Base-by-base conservation (phyloP, 2,113 vertebrate genomes). In the Emberiza fucata region DNA sequence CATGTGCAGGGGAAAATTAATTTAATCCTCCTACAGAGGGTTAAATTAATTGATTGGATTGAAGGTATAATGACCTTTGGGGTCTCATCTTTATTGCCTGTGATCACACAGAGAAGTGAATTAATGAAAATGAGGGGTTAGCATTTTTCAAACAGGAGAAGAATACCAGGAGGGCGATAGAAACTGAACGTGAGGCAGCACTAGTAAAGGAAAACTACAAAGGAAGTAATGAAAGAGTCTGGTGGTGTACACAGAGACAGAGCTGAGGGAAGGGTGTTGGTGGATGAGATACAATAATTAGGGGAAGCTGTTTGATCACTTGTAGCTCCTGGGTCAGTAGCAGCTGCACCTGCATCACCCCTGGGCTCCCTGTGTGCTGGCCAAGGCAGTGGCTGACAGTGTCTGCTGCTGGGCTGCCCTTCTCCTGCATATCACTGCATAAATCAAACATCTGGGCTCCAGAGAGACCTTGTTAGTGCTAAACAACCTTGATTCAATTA, bases 401-500 rank as follows among this genome's bases (percentile, higher is more conserved):
- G 51, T n/a, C 76, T 71, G 86, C 83, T 95, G 91, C 77, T 84
- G 20, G 40, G 69, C 83, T 94, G 83, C 86, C 78, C 81, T 86
- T 90, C 91, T 76, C 48, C 28, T 60, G 9, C 23, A 2, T 35
- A 81, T 81, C 81, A 64, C 69, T 31, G 61, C 56, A 29, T 56
- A 80, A 87, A 76, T 79, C 48, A 47, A 94, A 89, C 95, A 95
- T 95, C 93, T 97, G 96, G 83, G 40, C 65, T 91, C 89, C 95
- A 97, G 96, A 95, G 86, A 64, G 66, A 81, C 80, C 80, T 94
- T 90, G 66, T 88, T 92, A 95, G 64, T 20, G 28, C 86, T 96
- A 81, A 89, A 84, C 84, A 92, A 35, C 86, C 89, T 91, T 94
- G 91, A 81, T 94, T 95, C 93, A 89, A 89, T 97, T 96, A 95